Base-by-base conservation (phyloP, 2,888 invertebrate genomes). In the Malthinus seriepunctatus region DNA sequence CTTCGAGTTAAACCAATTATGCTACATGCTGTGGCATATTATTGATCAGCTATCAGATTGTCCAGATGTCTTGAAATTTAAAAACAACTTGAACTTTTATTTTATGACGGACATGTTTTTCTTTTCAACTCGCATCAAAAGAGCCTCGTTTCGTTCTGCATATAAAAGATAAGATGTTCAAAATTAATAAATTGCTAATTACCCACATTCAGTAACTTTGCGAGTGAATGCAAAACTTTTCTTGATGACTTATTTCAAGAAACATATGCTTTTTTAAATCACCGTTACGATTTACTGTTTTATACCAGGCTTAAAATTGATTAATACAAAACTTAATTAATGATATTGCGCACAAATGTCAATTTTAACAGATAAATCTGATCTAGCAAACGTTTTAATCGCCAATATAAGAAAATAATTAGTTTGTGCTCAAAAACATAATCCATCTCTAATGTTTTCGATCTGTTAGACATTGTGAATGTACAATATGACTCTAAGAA, bases 11-110 rank as follows among this genome's bases (percentile, higher is more conserved):
- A 42, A 42, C 39, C 39, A 42, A 42, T 42, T 42, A 42, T 42
- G 39, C n/a, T 42, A 8, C 39, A 42, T 23, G 39, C 39, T n/a
- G 39, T 15, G 39, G 39, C 14, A 42, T 42, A 42, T 42, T 42
- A 42, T 42, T 42, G 15, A 42, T 42, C 39, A 42, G 23, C 14
- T 14, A 42, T 42, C 39, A 42, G 39, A 42, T 42, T 42, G 39
- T 42, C 39, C 39, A 42, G 39, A 42, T 42, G 39, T 42, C 23
- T 42, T 42, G 12, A 9, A 15, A 42, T 14, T 23, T n/a, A 42
- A 42, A 42, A 42, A 42, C 39, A 42, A 15, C n/a, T 9, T 11
- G 14, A 42, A 42, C 23, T 42, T 23, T 23, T 11, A 11, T n/a
- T 42, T 42, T 42, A 42, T 42, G 39, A 15, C 39, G 23, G 39